phyloP scores from a whole-genome alignment of 1,140 invertebrate genomes.

The Drosophila takahashii region DNA sequence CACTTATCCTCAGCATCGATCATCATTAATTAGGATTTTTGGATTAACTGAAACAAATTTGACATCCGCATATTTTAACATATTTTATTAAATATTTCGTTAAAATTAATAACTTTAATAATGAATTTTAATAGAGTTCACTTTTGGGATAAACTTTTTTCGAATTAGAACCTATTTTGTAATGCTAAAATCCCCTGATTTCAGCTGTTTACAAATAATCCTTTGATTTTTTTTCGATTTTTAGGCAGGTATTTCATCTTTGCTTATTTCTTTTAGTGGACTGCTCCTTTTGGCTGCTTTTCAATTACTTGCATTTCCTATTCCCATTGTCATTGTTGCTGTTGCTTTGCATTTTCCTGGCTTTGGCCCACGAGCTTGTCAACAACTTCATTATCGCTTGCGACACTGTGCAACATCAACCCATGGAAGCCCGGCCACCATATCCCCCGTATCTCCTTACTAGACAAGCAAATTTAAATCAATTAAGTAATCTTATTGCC shows the following conservation, averaged over 20 bases:
- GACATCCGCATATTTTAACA: too few relatives aligned
- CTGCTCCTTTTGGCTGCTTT: constrained; percentile 46
- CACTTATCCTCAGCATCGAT: too few relatives aligned
- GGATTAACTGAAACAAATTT: too few relatives aligned
- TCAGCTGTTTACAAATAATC: too few relatives aligned
- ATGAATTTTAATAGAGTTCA: too few relatives aligned
- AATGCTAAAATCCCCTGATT: too few relatives aligned
- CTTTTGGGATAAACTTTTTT: too few relatives aligned
- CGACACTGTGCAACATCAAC: constrained; percentile 65
- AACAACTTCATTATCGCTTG: constrained; percentile 80
- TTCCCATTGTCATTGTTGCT: constrained; percentile 32
- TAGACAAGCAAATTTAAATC: constrained; percentile 81
- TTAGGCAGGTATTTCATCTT: background rate
- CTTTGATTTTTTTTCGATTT: too few relatives aligned
- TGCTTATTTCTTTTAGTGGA: constrained; percentile 19
- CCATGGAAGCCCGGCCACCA: background rate
- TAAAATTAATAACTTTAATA: too few relatives aligned
- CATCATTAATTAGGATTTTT: too few relatives aligned
- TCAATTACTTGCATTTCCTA: constrained; percentile 68
- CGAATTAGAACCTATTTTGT: too few relatives aligned
- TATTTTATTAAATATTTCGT: too few relatives aligned
- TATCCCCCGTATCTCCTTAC: constrained; percentile 24
- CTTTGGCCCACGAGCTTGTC: constrained; percentile 67
- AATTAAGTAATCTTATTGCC: constrained; percentile 81
- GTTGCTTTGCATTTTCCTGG: constrained; percentile 62